These are phyloP conservation scores for Syngnathus acus DNA, from an alignment of 2,797 vertebrate genomes.

Conservation along the genomic window DNA sequence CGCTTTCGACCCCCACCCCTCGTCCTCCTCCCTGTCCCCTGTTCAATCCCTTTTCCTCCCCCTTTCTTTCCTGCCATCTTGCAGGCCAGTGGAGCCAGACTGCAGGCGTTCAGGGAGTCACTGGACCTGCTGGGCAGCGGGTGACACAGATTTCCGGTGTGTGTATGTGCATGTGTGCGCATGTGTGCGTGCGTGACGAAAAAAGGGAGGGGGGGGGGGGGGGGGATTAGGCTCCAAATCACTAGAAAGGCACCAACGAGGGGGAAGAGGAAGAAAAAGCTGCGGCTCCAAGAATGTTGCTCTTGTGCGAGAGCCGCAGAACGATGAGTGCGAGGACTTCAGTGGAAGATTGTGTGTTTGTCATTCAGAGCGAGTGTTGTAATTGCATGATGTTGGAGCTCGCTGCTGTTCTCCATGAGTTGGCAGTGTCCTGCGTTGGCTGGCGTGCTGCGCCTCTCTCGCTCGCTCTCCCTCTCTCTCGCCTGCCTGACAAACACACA, in stretches of 20 bases:
- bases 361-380: conserved; percentile 53
- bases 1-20: conserved; percentile 36
- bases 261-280: conserved; percentile 22
- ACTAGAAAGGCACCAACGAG: conserved; percentile 62
- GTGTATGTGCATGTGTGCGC: conserved; percentile 22
- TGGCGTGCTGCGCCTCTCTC: conserved; percentile 61
- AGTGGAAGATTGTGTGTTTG: conserved; percentile 53
- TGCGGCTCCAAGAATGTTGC: conserved; percentile 64
- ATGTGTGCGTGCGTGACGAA: conserved; percentile 29
- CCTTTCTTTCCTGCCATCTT: conserved; percentile 67
- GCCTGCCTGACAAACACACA: conserved; percentile 60
- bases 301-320: conserved; percentile 59
- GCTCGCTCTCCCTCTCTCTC: conserved; percentile 30
- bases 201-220: conserved; percentile 31
- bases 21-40: conserved; percentile 10
- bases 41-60: conserved; percentile 27
- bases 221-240: conserved; percentile 67
- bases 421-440: conserved; percentile 67
- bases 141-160: conserved; percentile 73
- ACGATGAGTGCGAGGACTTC: conserved; percentile 53
- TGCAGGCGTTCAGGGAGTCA: conserved; percentile 70
- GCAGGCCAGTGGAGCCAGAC: conserved; percentile 69
- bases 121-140: conserved; percentile 70
- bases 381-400: conserved; percentile 62
- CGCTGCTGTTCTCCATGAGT: conserved; percentile 65